Percentiles rank a stretch among this genome's conserved stretches.
These are phyloP conservation scores for Thaumetopoea pityocampa DNA, from an alignment of 1,140 invertebrate genomes.

Conservation along the genomic window DNA sequence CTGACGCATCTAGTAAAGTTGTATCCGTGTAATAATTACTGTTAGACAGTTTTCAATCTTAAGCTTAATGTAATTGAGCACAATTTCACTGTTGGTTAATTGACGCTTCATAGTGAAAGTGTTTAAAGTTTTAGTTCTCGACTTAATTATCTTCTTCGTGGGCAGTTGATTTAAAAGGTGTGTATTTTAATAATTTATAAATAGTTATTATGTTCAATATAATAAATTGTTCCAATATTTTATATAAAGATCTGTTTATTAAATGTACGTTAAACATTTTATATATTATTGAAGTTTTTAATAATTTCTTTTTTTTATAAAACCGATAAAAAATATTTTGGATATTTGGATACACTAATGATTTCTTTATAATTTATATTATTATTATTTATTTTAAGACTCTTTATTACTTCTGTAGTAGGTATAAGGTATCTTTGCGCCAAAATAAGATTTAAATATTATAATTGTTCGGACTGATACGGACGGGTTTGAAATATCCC, in stretches of 20 bases:
- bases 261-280: too few relatives aligned
- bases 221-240: slow-evolving; percentile 10
- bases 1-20: slow-evolving; percentile 55
- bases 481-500: too few relatives aligned
- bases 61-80: slow-evolving; percentile 3
- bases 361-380: too few relatives aligned
- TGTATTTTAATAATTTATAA: slow-evolving; percentile 32
- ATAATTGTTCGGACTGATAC: too few relatives aligned
- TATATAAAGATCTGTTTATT: slow-evolving; percentile 6
- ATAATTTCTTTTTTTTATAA: too few relatives aligned
- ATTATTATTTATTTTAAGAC: too few relatives aligned
- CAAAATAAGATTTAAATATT: too few relatives aligned
- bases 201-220: slow-evolving; percentile 16
- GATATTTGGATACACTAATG: too few relatives aligned
- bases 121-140: slow-evolving; percentile 17
- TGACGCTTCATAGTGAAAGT: slow-evolving; percentile 41
- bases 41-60: slow-evolving; percentile 7
- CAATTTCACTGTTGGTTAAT: slow-evolving; percentile 7
- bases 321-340: too few relatives aligned
- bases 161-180: slow-evolving; percentile 34
- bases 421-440: too few relatives aligned
- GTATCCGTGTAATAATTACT: slow-evolving; percentile 23
- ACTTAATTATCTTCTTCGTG: slow-evolving; percentile 17
- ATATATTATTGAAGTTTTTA: too few relatives aligned
- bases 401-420: too few relatives aligned